Evolutionary conservation across 2,888 invertebrate genomes (phyloP), one percentile per base, ranked within the genome.

Genomic region (Eugnorisma glareosa): DNA sequence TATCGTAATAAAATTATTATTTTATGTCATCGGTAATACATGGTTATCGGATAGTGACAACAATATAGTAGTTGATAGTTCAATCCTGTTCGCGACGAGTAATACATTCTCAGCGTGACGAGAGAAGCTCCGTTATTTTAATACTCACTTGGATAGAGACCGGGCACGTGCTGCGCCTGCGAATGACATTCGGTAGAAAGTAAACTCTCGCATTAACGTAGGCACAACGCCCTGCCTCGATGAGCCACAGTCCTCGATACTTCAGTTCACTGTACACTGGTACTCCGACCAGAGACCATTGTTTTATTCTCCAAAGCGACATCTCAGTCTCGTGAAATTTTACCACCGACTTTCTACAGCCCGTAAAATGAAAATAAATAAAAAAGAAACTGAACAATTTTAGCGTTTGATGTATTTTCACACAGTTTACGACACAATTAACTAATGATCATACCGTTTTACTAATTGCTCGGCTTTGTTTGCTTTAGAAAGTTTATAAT

Each of bases 101-200:
- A 75, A 77, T 77, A 75, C 82, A 82, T 87, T 73, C 79, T 74
- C 73, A 79, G 87, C 86, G 90, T 91, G 90, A 88, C 89, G 89
- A 91, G 90, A 87, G 90, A 92, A 91, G 89, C 90, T 92, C 94
- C 94, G 95, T 94, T 95, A 94, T 89, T 90, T 90, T 89, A 89
- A 91, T 89, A 87, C 88, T 84, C 85, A 81, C 81, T 83, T 86
- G 90, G 91, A 89, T 87, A 88, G 89, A 91, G 90, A 88, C 85
- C 83, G 81, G 86, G 90, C 92, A 93, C 95, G 96, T 95, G 95
- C 92, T 92, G 83, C 90, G 95, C 93, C 92, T 96, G 92, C 90
- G 86, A 94, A 95, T 93, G 93, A 92, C 92, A 93, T 88, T 90
- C 83, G 86, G 89, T 95, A 94, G 95, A 95, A 95, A 95, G 95